Percentiles rank a stretch among this genome's conserved stretches.
Conservation (phyloP, 2,797 vertebrate genomes). For the Phyllotis vaccarum region DNA sequence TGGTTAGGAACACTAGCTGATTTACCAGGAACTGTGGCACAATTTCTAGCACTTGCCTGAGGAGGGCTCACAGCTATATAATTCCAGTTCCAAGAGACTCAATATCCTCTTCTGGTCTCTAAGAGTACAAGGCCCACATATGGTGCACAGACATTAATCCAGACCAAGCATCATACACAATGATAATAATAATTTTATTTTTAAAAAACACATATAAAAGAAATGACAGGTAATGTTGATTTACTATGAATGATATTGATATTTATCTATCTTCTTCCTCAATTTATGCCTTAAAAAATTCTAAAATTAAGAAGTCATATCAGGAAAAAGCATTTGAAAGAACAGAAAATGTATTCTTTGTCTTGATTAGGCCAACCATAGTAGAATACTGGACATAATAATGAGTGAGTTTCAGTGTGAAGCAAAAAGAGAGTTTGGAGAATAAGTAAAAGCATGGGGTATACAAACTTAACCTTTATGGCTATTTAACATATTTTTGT, state of each 20-base stretch:
- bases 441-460: not conserved
- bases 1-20: not conserved
- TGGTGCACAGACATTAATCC: not conserved
- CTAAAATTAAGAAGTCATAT: not conserved
- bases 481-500: not conserved
- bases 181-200: not conserved
- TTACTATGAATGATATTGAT: too few relatives aligned
- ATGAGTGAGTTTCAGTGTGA: not conserved
- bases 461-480: too few relatives aligned
- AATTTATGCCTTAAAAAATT: not conserved
- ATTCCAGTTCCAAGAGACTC: not conserved
- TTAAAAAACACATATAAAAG: not conserved
- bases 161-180: not conserved
- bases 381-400: not conserved
- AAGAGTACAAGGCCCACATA: too few relatives aligned
- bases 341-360: not conserved
- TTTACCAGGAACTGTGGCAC: too few relatives aligned
- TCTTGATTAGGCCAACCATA: not conserved
- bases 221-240: not conserved
- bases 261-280: not conserved
- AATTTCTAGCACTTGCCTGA: not conserved
- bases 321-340: not conserved
- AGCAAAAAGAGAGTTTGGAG: not conserved
- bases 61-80: not conserved
- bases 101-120: not conserved